Evolutionary conservation across 2,797 vertebrate species (phyloP).

Genomic region (Brachymystax lenok): DNA sequence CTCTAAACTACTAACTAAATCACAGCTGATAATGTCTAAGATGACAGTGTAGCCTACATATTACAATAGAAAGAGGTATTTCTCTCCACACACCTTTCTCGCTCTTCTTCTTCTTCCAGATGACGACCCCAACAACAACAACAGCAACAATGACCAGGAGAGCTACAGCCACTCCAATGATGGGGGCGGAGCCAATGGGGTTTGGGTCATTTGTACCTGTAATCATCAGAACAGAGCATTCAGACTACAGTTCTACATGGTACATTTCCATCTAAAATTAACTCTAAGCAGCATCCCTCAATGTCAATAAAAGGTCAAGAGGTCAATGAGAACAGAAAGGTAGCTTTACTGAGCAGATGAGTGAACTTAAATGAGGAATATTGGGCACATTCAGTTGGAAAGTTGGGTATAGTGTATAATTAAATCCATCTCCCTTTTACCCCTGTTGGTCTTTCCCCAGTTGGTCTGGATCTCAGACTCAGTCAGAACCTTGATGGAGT

Average conservation of each 20-base stretch:
- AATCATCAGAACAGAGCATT: slow-evolving; percentile 1
- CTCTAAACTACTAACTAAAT: too few species aligned
- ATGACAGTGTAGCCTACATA: background rate
- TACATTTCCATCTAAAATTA: too few species aligned
- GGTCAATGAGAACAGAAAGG: background rate
- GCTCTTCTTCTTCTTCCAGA: slow-evolving; percentile 20
- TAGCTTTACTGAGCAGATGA: background rate
- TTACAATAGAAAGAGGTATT: background rate
- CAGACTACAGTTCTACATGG: background rate
- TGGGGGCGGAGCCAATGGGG: background rate
- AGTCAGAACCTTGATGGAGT: slow-evolving; percentile 26
- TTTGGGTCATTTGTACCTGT: background rate
- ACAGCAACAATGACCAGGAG: background rate
- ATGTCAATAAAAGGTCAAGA: background rate
- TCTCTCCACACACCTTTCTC: slow-evolving; percentile 15
- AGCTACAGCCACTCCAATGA: background rate
- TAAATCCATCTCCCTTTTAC: background rate
- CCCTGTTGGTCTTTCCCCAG: background rate
- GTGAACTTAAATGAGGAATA: background rate
- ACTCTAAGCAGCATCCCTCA: too few species aligned
- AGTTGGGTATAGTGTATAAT: background rate
- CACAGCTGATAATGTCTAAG: too few species aligned
- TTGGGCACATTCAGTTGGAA: background rate
- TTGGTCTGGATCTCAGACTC: slow-evolving; percentile 7
- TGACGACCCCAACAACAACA: fast-evolving